Percentiles rank a stretch among this genome's conserved stretches.
These are phyloP conservation scores for Liolophura sinensis DNA, from an alignment of 1,140 invertebrate species.

Conservation along the genomic window DNA sequence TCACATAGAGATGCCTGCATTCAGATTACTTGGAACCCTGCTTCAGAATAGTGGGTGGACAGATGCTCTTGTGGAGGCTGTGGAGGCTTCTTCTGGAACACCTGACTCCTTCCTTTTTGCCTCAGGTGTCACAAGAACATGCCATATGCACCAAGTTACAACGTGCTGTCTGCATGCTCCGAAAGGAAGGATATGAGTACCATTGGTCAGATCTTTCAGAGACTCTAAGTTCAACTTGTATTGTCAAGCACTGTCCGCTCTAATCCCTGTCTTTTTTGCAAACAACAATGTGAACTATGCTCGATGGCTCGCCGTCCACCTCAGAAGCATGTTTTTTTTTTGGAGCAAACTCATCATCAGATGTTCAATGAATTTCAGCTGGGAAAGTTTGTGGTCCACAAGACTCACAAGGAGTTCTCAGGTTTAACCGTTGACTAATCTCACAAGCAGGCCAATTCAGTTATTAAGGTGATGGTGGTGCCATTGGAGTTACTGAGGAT, in stretches of 20 bases:
- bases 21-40: slow-evolving; percentile 29
- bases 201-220: slow-evolving; percentile 5
- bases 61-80: slow-evolving; percentile 7
- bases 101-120: slow-evolving; percentile 22
- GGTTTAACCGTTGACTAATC: slow-evolving; percentile 30
- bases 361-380: slow-evolving; percentile 9
- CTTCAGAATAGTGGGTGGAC: slow-evolving; percentile 33
- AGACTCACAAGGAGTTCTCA: slow-evolving; percentile 25
- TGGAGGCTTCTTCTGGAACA: slow-evolving; percentile 16
- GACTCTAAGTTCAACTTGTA: slow-evolving; percentile 21
- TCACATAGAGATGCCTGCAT: slow-evolving; percentile 19
- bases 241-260: slow-evolving; percentile 5
- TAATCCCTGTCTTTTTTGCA: slow-evolving; percentile 24
- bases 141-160: slow-evolving; percentile 23
- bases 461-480: slow-evolving; percentile 36
- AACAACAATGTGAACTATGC: slow-evolving; percentile 25
- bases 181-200: not conserved
- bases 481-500: slow-evolving; percentile 34
- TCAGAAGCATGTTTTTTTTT: slow-evolving; percentile 15
- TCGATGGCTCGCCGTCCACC: slow-evolving; percentile 18
- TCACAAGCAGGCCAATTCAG: slow-evolving; percentile 39
- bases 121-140: slow-evolving; percentile 18
- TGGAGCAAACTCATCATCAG: slow-evolving; percentile 11
- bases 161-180: slow-evolving; percentile 4
- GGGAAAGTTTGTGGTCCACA: slow-evolving; percentile 18